Evolutionary conservation across 1,140 invertebrate genomes (phyloP), one percentile per base, ranked within the genome.

Genomic region (Argopecten irradians): DNA sequence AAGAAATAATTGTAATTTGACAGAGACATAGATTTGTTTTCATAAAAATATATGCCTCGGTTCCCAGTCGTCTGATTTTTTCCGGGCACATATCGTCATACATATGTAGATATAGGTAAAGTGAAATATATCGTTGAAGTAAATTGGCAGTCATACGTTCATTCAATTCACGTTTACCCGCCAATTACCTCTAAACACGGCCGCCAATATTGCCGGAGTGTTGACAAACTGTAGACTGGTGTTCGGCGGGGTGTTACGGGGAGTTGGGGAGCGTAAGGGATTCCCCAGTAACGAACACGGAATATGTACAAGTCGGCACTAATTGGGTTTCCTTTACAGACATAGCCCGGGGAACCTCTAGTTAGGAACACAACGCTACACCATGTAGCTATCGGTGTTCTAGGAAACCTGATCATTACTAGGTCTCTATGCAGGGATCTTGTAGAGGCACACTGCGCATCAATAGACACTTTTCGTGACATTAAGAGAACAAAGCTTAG

Each of bases 261-360:
- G 55, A 71, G 55, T 71, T 71, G n/a, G n/a, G 55, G 55, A 71
- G 55, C 55, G 55, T 71, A 71, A 71, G 55, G 55, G 55, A 71
- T n/a, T n/a, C 5, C 28, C 28, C 55, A n/a, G 55, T 71, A 71
- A 71, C 28, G 55, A 71, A 71, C 55, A 16, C 55, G 55, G 14
- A 28, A 28, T 28, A 71, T n/a, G 22, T 71, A 71, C 55, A 71
- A 71, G 55, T 71, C 55, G 1, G n/a, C n/a, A 11, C 55, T 71
- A 71, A 71, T 71, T 28, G 55, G 55, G 55, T 71, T 71, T 71
- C 22, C 55, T 28, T n/a, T n/a, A n/a, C 55, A 71, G 55, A 71
- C 55, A 71, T 71, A n/a, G 55, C 55, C 55, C 28, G 28, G 55
- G 28, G 55, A 71, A 3, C 5, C 8, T 22, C 55, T 71, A 28